Conservation (phyloP, 2,888 invertebrate genomes). For the Drosophila percnosoma region DNA sequence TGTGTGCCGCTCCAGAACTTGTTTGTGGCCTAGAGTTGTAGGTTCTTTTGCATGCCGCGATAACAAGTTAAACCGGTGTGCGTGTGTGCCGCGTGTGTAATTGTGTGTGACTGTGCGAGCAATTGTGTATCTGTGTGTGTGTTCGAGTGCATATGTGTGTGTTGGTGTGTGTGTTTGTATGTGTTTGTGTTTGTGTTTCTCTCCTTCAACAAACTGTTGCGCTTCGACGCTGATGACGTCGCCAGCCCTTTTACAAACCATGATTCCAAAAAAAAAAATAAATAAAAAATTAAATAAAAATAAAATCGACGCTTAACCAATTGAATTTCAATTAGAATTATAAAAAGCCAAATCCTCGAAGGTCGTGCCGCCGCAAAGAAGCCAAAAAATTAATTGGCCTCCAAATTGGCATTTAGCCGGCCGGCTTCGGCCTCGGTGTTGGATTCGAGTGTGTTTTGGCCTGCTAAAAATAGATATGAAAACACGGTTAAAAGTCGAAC, state of each 20-base stretch:
- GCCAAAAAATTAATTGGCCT: constrained; percentile 37
- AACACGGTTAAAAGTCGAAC: constrained; percentile 35
- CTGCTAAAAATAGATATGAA: constrained; percentile 41
- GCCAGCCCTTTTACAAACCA: constrained; percentile 55
- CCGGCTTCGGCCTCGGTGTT: constrained; percentile 44
- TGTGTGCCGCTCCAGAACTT: constrained; percentile 74
- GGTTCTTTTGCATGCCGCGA: constrained; percentile 77
- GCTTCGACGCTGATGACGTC: constrained; percentile 64
- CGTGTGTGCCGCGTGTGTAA: constrained; percentile 58
- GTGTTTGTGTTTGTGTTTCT: constrained; percentile 45
- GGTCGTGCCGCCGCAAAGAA: constrained; percentile 17
- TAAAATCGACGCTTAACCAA: constrained; percentile 39
- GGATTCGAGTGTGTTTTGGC: constrained; percentile 18
- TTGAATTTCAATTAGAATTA: constrained; percentile 67
- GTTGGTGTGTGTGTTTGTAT: constrained; percentile 13
- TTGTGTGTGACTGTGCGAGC: constrained; percentile 49
- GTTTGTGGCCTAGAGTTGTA: constrained; percentile 76
- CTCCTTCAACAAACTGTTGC: constrained; percentile 81
- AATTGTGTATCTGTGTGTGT: constrained; percentile 33
- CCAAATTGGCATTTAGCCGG: constrained; percentile 45
- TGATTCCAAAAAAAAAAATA: constrained; percentile 42
- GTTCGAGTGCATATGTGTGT: constrained; percentile 30
- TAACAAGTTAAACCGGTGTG: constrained; percentile 80
- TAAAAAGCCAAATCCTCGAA: constrained; percentile 23
- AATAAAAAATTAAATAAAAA: constrained; percentile 1